These are phyloP conservation scores for Hetaerina titia DNA, from an alignment of 2,888 invertebrate species.

Conservation along the genomic window DNA sequence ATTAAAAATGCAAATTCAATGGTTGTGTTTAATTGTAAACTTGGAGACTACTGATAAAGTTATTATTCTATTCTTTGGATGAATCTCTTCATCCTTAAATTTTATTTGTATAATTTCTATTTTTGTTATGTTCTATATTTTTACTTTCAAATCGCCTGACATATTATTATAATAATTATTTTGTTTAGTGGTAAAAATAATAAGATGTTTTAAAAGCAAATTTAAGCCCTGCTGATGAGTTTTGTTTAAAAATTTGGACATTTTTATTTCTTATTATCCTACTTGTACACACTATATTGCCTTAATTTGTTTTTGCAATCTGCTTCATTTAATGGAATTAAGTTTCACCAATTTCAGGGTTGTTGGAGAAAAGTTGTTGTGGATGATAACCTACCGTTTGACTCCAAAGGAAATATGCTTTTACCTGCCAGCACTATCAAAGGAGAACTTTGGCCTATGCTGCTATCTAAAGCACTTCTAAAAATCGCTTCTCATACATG, in stretches of 20 bases:
- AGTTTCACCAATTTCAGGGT: neutral
- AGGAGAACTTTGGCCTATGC: constrained; percentile 53
- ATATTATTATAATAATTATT: neutral
- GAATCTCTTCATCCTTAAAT: no score
- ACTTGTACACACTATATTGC: no score
- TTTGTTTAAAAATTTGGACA: neutral
- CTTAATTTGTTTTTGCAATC: no score
- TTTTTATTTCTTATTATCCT: neutral
- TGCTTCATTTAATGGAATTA: neutral
- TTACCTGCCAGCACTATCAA: neutral
- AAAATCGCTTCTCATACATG: constrained; percentile 40
- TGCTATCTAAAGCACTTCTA: neutral
- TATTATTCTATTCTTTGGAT: no score
- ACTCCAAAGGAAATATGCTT: constrained; percentile 1
- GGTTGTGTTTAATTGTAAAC: no score
- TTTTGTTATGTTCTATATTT: no score
- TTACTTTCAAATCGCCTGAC: no score
- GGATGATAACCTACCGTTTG: constrained; percentile 25
- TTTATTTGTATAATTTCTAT: no score
- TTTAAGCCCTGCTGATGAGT: neutral
- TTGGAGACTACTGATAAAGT: no score
- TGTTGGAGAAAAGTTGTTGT: constrained; percentile 43
- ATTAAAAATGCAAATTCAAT: no score
- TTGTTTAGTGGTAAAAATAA: no score
- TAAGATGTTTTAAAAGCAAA: neutral